Evolutionary conservation across 2,113 vertebrate genomes (phyloP), one percentile per base, ranked within the genome.

Genomic region (Orthonyx spaldingii): DNA sequence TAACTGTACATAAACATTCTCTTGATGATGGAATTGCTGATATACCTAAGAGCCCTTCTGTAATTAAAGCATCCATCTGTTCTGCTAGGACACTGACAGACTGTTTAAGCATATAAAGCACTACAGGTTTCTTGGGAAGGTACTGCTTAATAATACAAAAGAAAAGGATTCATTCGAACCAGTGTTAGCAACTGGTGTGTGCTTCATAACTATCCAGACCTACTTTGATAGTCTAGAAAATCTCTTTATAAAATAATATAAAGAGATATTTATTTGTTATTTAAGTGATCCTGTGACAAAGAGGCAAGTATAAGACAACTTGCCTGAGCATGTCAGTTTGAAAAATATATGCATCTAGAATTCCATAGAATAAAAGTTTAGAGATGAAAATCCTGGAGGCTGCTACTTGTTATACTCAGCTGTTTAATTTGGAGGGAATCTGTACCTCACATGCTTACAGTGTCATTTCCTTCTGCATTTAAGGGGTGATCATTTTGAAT

Each of bases 1-100:
- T 13, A 79, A 72, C 47, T 65, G 13, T 78, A 22, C 63, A 46
- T 83, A 57, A 86, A 41, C 60, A 70, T 68, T 28, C 33, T 81
- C 47, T 88, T 93, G 80, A 60, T 90, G 74, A 33, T 84, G 64
- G 44, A 83, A 27, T 52, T 89, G 56, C 46, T 59, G 66, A 22
- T 96, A 72, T 22, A 91, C 68, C 68, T 94, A 59, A 79, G 93
- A 89, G 32, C 49, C 60, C 46, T 89, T 66, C 77, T 85, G 64
- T 97, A 96, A 68, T 90, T 91, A 91, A 87, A 96, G n/a, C 56
- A 86, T 86, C 90, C 71, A 68, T 96, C 95, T 95, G 71, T 91
- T 96, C 71, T 57, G 5, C 78, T 61, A 84, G 96, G 84, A 76
- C 57, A 30, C 47, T 79, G 86, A 28, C 56, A 92, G 89, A 59